Evolutionary conservation across 1,140 invertebrate genomes (phyloP).

Genomic region (Himalopsyche phryganea): DNA sequence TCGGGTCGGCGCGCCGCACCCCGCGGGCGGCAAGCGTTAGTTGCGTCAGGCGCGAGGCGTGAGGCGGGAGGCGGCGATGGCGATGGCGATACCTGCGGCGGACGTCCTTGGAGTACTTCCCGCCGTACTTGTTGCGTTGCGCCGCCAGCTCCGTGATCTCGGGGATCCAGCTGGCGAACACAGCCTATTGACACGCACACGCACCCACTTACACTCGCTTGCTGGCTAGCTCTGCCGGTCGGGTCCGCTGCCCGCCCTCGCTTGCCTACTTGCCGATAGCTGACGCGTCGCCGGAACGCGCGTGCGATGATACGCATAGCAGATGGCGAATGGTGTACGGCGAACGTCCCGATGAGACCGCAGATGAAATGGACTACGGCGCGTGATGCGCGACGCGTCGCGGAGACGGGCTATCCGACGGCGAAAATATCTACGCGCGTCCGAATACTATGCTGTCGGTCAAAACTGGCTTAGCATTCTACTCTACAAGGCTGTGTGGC

Average conservation of each 20-base stretch:
- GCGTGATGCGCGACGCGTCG: too few relatives aligned
- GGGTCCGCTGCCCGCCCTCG: neutral
- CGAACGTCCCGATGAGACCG: too few relatives aligned
- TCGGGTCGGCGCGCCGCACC: conserved; percentile 42
- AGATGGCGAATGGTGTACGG: neutral
- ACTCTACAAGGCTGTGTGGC: conserved; percentile 36
- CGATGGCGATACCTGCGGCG: conserved; percentile 85
- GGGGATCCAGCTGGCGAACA: conserved; percentile 99
- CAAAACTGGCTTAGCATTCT: conserved; percentile 28
- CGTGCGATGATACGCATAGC: too few relatives aligned
- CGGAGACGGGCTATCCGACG: too few relatives aligned
- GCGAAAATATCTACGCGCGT: conserved; percentile 14
- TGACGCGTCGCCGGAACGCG: too few relatives aligned
- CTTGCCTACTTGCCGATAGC: neutral
- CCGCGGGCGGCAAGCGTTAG: conserved; percentile 37
- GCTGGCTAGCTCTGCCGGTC: neutral
- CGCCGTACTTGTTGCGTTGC: conserved; percentile 96
- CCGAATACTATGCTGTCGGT: conserved; percentile 23
- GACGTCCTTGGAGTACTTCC: conserved; percentile 95
- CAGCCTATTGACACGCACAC: conserved; percentile 71
- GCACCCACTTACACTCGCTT: neutral
- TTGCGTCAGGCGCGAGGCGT: conserved; percentile 47
- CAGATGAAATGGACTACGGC: too few relatives aligned
- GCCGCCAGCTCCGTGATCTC: conserved; percentile 98
- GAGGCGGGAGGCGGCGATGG: conserved; percentile 35